Percentiles rank a stretch among this genome's conserved stretches.
Conservation (phyloP, 2,113 vertebrate species). For the Rhombomys opimus region DNA sequence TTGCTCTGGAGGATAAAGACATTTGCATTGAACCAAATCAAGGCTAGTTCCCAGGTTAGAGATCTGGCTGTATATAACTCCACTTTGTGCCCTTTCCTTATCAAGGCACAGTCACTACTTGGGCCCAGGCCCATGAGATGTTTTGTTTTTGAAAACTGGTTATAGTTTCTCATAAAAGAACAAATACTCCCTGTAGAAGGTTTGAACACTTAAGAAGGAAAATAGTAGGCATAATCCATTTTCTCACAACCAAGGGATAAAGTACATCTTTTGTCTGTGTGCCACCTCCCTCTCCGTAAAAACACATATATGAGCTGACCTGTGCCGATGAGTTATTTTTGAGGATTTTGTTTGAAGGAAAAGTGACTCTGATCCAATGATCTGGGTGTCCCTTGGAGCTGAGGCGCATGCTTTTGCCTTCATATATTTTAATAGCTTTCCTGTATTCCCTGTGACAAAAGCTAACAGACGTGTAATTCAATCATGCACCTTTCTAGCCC, state of each 20-base stretch:
- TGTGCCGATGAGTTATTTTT: neutral
- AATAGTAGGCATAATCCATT: conserved; percentile 18
- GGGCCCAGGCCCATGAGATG: neutral
- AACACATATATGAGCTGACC: neutral
- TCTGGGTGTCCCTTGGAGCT: neutral
- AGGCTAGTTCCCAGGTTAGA: too few relatives aligned
- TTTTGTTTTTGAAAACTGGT: conserved; percentile 49
- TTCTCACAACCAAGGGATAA: neutral
- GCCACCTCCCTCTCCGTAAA: accelerated
- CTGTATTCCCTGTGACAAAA: neutral
- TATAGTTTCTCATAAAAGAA: conserved; percentile 52
- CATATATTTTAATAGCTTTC: conserved; percentile 16
- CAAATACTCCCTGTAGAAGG: neutral
- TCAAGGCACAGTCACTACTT: neutral
- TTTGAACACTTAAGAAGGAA: conserved; percentile 24
- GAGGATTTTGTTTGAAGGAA: neutral
- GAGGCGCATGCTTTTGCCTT: neutral
- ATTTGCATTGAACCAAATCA: neutral
- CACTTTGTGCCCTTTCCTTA: neutral
- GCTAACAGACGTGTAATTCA: neutral
- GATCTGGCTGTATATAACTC: neutral
- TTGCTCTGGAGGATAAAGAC: neutral
- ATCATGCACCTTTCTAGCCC: neutral
- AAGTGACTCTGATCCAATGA: neutral
- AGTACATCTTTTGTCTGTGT: neutral